Base-by-base conservation (phyloP, 1,140 invertebrate genomes). In the Bradynema listronoti region DNA sequence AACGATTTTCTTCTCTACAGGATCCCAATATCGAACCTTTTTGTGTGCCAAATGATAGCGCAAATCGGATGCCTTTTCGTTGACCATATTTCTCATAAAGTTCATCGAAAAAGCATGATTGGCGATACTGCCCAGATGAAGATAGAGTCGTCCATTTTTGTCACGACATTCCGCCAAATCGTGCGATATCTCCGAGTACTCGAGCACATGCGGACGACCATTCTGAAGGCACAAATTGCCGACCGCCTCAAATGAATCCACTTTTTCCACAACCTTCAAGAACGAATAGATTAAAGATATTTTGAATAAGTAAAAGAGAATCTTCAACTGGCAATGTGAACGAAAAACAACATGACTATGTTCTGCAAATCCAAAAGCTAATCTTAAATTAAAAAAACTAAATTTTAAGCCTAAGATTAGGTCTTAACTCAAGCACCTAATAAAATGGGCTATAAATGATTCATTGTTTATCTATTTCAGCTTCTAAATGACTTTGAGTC, bases 31-130 rank as follows among this genome's bases (percentile, higher is more conserved):
- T 0, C 91, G 86, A 69, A 99, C 97, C 80, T 98, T 98, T 81
- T 98, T 98, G 71, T 91, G 91, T 6, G 95, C 94, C 0, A 94
- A 85, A 78, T 99, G 95, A 24, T 96, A 83, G 73, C 88, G 88
- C 25, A 98, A 75, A 32, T 56, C 50, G 16, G 32, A 45, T 45
- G 70, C 81, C 78, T 77, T 83, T 82, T 74, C 65, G 33, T 80
- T 79, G 27, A 84, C 79, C 54, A 78, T 59, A 49, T 84, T 80
- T 50, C 34, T 50, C 0, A 99, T 81, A 79, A 98, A 98, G 25
- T 87, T 83, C 0, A 87, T 78, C 0, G 88, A 88, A 78, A 98
- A 98, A 77, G 91, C 95, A 74, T 98, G 94, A 81, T 97, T 98
- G 79, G 92, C 97, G 62, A 99, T 97, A 78, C 91, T 96, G 2